phyloP scores from a whole-genome alignment of 2,888 invertebrate species.

The Dicyrtomina minuta region DNA sequence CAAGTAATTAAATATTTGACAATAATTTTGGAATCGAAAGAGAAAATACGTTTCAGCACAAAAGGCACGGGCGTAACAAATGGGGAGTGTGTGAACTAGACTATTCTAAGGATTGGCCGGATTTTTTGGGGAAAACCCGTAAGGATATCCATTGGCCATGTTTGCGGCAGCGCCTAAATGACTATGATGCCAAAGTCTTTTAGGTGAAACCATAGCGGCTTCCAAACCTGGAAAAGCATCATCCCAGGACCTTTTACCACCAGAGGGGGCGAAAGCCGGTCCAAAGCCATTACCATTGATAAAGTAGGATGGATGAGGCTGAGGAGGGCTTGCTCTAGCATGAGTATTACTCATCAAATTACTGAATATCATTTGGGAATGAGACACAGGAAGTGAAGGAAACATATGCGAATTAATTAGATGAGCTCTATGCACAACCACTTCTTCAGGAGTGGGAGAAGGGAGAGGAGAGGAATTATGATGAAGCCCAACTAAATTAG shows the following conservation, averaged over 20 bases:
- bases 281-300: slow-evolving; percentile 31
- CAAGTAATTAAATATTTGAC: neutral
- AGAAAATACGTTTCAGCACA: neutral
- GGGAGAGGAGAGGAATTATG: slow-evolving; percentile 25
- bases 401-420: slow-evolving; percentile 33
- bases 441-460: slow-evolving; percentile 33
- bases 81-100: neutral
- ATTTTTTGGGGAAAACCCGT: slow-evolving; percentile 26
- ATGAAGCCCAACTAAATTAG: slow-evolving; percentile 34
- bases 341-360: slow-evolving; percentile 26
- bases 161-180: neutral
- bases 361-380: slow-evolving; percentile 36
- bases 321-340: slow-evolving; percentile 32
- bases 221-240: slow-evolving; percentile 44
- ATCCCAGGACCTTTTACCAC: slow-evolving; percentile 44
- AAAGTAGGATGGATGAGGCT: slow-evolving; percentile 8
- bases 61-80: neutral
- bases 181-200: slow-evolving; percentile 34
- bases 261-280: neutral
- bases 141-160: slow-evolving; percentile 22
- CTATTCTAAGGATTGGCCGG: slow-evolving; percentile 9
- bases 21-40: neutral
- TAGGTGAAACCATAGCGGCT: slow-evolving; percentile 36
- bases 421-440: slow-evolving; percentile 31
- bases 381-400: slow-evolving; percentile 27